Conservation (phyloP, 2,888 invertebrate species). For the Trisateles emortualis region DNA sequence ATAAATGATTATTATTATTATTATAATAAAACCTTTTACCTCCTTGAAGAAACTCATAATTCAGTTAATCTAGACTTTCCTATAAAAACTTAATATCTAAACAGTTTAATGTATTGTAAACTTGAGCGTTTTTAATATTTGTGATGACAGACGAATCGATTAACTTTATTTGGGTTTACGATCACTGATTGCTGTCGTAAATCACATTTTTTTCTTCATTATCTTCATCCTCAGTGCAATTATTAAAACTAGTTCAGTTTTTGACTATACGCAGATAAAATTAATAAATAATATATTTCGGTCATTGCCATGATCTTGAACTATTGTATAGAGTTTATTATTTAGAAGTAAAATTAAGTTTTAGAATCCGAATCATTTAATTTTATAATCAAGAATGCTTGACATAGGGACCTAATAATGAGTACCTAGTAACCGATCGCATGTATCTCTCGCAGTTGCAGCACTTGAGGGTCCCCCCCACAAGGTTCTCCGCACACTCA, state of each 20-base stretch:
- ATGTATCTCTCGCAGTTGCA: no score
- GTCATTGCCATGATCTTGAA: neutral
- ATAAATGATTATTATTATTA: no score
- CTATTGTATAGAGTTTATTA: neutral
- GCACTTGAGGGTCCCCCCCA: no score
- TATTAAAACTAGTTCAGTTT: neutral
- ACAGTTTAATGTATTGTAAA: neutral
- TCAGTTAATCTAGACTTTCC: no score
- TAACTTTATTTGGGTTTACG: neutral
- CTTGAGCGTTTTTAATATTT: neutral
- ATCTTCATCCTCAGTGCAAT: neutral
- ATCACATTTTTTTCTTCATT: neutral
- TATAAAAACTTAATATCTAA: no score
- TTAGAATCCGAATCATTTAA: no score
- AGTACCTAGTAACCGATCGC: no score
- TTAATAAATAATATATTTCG: neutral
- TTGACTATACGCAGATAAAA: neutral
- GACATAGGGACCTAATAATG: no score
- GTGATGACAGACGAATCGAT: neutral
- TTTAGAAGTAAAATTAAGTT: neutral
- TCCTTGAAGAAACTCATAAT: no score
- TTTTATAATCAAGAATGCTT: no score
- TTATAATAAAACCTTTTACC: no score
- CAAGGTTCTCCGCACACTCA: no score
- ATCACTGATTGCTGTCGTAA: constrained; percentile 1